Percentiles rank a stretch among this genome's conserved stretches.
phyloP scores from a whole-genome alignment of 2,888 invertebrate species.

The Steromphala cineraria region DNA sequence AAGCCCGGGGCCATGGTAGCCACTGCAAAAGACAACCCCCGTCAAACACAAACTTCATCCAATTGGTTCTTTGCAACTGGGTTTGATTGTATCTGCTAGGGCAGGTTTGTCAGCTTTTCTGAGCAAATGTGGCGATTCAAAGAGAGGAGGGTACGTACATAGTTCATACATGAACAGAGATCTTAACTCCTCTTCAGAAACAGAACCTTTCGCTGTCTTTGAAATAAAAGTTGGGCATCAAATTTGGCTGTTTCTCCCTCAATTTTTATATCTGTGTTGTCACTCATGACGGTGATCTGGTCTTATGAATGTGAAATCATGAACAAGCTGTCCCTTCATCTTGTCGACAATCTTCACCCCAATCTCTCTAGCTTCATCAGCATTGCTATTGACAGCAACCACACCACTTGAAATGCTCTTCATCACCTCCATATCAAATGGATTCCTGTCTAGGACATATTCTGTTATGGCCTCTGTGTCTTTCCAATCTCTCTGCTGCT shows the following conservation, averaged over 20 bases:
- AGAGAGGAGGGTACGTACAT: conserved; percentile 42
- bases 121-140: conserved; percentile 39
- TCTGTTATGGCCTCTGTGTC: background rate
- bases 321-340: conserved; percentile 34
- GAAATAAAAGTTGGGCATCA: conserved; percentile 41
- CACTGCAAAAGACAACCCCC: conserved; percentile 43
- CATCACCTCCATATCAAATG: background rate
- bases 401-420: conserved; percentile 48
- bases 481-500: background rate
- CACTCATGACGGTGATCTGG: conserved; percentile 20
- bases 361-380: conserved; percentile 37
- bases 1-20: conserved; percentile 37
- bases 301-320: conserved; percentile 33
- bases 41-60: conserved; percentile 36
- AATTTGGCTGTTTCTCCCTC: conserved; percentile 20
- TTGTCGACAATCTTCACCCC: conserved; percentile 34
- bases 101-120: conserved; percentile 41
- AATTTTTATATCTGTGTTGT: conserved; percentile 5
- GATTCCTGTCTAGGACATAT: background rate
- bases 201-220: conserved; percentile 28
- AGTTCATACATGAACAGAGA: conserved; percentile 43
- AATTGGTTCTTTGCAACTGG: background rate
- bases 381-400: conserved; percentile 40
- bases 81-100: conserved; percentile 42
- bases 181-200: conserved; percentile 19